Percentiles rank a stretch among this genome's conserved stretches.
phyloP scores from a whole-genome alignment of 2,113 vertebrate species.

The Numenius arquata region DNA sequence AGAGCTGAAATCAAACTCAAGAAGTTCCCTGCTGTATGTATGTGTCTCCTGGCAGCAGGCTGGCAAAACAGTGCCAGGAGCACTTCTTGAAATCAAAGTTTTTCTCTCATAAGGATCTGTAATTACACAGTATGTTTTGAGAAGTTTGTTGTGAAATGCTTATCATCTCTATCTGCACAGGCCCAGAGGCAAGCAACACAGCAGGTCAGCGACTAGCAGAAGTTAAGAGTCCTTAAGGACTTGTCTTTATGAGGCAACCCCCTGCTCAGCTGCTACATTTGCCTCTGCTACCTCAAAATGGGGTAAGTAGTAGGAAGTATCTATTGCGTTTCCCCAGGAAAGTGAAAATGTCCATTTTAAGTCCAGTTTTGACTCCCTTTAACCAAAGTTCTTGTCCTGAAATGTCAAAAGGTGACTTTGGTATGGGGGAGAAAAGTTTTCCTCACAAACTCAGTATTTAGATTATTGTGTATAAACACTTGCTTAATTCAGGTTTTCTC shows the following conservation, averaged over 20 bases:
- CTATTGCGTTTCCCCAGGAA: not conserved
- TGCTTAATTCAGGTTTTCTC: not conserved
- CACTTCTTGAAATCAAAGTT: not conserved
- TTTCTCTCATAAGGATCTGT: not conserved
- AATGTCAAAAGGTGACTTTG: not conserved
- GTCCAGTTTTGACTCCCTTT: not conserved
- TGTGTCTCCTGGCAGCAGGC: not conserved
- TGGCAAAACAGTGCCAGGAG: not conserved
- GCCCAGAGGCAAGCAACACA: not conserved
- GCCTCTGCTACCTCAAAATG: not conserved
- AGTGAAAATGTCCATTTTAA: not conserved
- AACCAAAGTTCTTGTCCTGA: not conserved
- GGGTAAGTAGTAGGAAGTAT: not conserved
- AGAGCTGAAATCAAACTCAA: not conserved
- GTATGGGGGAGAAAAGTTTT: not conserved
- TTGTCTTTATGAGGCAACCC: not conserved
- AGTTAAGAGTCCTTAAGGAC: not conserved
- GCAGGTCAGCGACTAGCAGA: not conserved
- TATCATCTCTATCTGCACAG: not conserved
- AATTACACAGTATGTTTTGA: not conserved
- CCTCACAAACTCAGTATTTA: not conserved
- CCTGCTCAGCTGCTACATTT: not conserved
- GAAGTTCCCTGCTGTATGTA: not conserved
- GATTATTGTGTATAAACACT: not conserved
- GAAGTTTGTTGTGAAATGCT: not conserved